Conservation (phyloP, 2,113 vertebrate genomes). For the Amphilophus citrinellus region DNA sequence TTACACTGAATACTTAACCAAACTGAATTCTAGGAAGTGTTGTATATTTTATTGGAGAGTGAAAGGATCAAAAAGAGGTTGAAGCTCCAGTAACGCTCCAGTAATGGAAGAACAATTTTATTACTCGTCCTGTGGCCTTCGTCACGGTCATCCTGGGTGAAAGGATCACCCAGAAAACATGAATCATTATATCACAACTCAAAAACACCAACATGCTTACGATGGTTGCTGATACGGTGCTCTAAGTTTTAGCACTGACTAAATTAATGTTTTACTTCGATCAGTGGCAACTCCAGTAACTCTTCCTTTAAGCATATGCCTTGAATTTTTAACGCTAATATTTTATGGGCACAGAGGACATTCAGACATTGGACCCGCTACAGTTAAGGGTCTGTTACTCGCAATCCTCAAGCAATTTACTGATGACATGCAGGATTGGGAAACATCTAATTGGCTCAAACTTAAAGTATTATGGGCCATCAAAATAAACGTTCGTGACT, state of each 20-base stretch:
- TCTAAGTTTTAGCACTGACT: not conserved
- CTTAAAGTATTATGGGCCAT: too few species aligned
- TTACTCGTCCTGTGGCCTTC: not conserved
- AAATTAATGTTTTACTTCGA: constrained; percentile 26
- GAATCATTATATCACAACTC: too few species aligned
- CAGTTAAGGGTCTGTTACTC: not conserved
- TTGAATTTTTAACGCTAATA: not conserved
- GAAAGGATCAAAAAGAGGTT: not conserved
- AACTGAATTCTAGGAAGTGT: not conserved
- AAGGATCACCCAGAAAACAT: not conserved
- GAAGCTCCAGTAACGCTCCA: not conserved
- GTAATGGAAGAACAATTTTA: not conserved
- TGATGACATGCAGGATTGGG: not conserved
- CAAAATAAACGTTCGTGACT: too few species aligned
- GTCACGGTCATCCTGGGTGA: not conserved
- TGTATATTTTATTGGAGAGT: not conserved
- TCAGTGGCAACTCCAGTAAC: constrained; percentile 2
- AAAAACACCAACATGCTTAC: not conserved
- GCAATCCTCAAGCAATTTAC: not conserved
- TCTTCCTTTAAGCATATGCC: not conserved
- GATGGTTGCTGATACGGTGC: not conserved
- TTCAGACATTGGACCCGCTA: constrained; percentile 3
- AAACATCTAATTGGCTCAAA: not conserved
- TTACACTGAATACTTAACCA: not conserved
- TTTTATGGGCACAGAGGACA: not conserved